A percentile compares a stretch with the other conserved stretches of the same genome.
Evolutionary conservation across 2,797 vertebrate species (phyloP).

Genomic region (Sebastes trivittatus): DNA sequence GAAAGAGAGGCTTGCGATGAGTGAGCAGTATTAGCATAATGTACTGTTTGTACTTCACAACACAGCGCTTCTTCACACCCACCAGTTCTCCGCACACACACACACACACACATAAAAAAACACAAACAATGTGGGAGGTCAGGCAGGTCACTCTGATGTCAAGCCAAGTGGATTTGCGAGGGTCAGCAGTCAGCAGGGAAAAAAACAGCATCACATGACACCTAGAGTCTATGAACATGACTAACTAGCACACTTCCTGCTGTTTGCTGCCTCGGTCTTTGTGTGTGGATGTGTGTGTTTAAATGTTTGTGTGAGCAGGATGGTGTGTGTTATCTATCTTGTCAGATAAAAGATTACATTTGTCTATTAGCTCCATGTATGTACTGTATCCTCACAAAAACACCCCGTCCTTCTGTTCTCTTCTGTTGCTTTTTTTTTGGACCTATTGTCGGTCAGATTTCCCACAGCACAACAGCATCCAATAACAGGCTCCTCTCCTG

Average conservation of each 20-base stretch:
- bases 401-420: not conserved
- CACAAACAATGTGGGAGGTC: conserved; percentile 46
- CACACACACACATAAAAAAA: not conserved
- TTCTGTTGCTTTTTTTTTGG: not conserved
- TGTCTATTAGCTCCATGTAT: not conserved
- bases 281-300: conserved; percentile 4
- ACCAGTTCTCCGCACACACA: not conserved
- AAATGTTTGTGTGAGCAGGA: conserved; percentile 4
- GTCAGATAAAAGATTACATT: not conserved
- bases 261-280: conserved; percentile 20
- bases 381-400: not conserved
- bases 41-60: conserved; percentile 1
- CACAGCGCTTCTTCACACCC: conserved; percentile 6
- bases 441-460: not conserved
- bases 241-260: conserved; percentile 74
- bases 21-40: conserved; percentile 18
- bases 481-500: conserved; percentile 12
- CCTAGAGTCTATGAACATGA: conserved; percentile 57
- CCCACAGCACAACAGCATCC: not conserved
- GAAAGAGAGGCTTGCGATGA: conserved; percentile 21
- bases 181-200: conserved; percentile 69
- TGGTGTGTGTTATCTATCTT: not conserved
- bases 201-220: conserved; percentile 75
- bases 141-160: conserved; percentile 63
- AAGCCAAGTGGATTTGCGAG: conserved; percentile 64